phyloP scores from a whole-genome alignment of 1,140 invertebrate genomes.

The Ephestia elutella region DNA sequence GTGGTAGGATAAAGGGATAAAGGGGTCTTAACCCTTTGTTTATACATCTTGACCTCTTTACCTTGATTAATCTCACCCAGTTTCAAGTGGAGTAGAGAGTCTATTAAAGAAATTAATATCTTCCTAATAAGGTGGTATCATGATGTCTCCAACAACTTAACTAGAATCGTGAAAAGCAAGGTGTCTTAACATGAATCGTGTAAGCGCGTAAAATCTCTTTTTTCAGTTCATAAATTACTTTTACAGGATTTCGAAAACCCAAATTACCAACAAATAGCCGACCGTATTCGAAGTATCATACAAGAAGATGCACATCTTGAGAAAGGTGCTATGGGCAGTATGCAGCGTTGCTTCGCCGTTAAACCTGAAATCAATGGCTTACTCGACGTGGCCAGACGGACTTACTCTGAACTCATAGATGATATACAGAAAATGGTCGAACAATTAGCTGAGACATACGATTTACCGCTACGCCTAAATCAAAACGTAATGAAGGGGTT shows the following conservation, averaged over 20 bases:
- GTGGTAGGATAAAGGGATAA: no score
- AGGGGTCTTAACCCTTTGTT: no score
- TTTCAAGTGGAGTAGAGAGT: no score
- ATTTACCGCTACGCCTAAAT: constrained; percentile 78
- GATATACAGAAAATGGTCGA: constrained; percentile 82
- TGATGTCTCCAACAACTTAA: no score
- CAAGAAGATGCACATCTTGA: constrained; percentile 81
- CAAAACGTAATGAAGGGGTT: constrained; percentile 83
- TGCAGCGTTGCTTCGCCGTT: constrained; percentile 90
- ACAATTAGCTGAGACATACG: constrained; percentile 78
- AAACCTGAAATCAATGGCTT: constrained; percentile 83
- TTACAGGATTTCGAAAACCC: constrained; percentile 62
- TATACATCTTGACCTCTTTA: no score
- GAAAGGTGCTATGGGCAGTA: constrained; percentile 80
- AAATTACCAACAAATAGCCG: constrained; percentile 74
- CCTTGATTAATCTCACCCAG: no score
- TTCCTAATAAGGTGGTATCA: no score
- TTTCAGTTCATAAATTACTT: not conserved
- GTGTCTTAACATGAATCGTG: no score
- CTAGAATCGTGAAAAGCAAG: no score
- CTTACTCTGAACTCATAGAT: constrained; percentile 85
- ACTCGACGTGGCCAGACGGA: constrained; percentile 85
- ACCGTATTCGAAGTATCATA: constrained; percentile 80
- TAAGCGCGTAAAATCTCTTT: no score
- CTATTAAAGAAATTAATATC: no score